Base-by-base conservation (phyloP, 2,888 invertebrate genomes). In the Drosophila meridionalis region DNA sequence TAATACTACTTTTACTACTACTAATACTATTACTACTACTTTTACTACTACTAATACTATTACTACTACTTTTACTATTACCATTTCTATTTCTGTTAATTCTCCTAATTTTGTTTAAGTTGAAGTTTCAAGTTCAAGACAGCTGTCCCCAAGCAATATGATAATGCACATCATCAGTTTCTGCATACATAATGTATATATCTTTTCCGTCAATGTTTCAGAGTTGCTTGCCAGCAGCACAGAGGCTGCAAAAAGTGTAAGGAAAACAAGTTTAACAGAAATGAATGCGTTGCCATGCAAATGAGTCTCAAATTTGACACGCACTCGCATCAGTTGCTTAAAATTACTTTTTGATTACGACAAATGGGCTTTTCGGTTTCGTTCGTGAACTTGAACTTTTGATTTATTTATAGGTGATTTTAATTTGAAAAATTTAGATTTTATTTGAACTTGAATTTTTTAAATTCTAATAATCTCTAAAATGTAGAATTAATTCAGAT, bases 261-360 rank as follows among this genome's bases (percentile, higher is more conserved):
- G 45, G 52, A 53, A 75, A 77, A 75, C 80, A 52, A 64, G 77
- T 73, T 84, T 69, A 48, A 20, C 32, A 57, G 26, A 56, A 70
- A 65, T 62, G 48, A 53, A 78, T 71, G 30, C 58, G 52, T 2
- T 42, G 30, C 42, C 28, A 70, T 73, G 69, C 69, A 80, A 83
- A 69, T 71, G 60, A 83, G 72, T 61, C 55, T 69, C 53, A 58
- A 20, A 56, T 53, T 11, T 45, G 32, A 47, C 11, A 58, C 48
- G 47, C 65, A 62, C n/a, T 36, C n/a, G 26, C 11, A 11, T 34
- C 5, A 30, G n/a, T 7, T 36, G 6, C 26, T 50, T 9, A 32
- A 20, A 34, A 32, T 20, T 20, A 34, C 2, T 34, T 20, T 20
- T 14, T 28, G 28, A 47, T n/a, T 30, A 48, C 30, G 8, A 12